A percentile compares a stretch with the other conserved stretches of the same genome.
phyloP scores from a whole-genome alignment of 2,888 invertebrate genomes.

The Tenthredo notha region DNA sequence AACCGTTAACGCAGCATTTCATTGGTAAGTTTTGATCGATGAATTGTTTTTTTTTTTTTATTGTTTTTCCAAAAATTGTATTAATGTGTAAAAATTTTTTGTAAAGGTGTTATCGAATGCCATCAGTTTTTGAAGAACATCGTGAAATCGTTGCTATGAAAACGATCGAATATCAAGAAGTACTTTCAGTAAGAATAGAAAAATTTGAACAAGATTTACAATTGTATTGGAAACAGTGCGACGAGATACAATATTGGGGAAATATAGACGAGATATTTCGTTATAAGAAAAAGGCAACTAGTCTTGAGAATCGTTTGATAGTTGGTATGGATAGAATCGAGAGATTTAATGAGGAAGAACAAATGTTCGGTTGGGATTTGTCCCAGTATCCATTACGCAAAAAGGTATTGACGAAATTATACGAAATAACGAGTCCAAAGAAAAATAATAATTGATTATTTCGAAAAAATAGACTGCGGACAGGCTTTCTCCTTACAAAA shows the following conservation, averaged over 20 bases:
- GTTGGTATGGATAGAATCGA: conserved; percentile 90
- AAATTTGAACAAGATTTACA: conserved; percentile 92
- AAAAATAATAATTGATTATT: not conserved
- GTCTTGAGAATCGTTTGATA: conserved; percentile 85
- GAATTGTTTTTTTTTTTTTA: not conserved
- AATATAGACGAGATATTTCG: conserved; percentile 90
- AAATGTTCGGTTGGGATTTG: conserved; percentile 91
- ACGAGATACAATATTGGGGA: conserved; percentile 93
- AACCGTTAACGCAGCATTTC: conserved; percentile 92
- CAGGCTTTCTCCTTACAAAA: conserved; percentile 91
- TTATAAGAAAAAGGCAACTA: conserved; percentile 90
- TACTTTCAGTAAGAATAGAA: conserved; percentile 88
- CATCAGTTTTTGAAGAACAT: conserved; percentile 91
- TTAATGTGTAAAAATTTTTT: not conserved
- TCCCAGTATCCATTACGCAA: conserved; percentile 94
- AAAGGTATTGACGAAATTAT: conserved; percentile 72
- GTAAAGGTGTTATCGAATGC: conserved; percentile 86
- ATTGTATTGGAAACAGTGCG: conserved; percentile 88
- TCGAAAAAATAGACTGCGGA: conserved; percentile 82
- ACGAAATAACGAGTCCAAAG: not conserved
- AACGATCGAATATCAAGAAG: conserved; percentile 91
- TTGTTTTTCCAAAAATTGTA: not conserved
- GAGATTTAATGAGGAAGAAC: conserved; percentile 94
- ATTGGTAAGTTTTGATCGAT: conserved; percentile 81
- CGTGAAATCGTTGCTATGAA: conserved; percentile 89